These are phyloP conservation scores for Drosophila setifemur DNA, from an alignment of 1,140 invertebrate species.

Conservation along the genomic window DNA sequence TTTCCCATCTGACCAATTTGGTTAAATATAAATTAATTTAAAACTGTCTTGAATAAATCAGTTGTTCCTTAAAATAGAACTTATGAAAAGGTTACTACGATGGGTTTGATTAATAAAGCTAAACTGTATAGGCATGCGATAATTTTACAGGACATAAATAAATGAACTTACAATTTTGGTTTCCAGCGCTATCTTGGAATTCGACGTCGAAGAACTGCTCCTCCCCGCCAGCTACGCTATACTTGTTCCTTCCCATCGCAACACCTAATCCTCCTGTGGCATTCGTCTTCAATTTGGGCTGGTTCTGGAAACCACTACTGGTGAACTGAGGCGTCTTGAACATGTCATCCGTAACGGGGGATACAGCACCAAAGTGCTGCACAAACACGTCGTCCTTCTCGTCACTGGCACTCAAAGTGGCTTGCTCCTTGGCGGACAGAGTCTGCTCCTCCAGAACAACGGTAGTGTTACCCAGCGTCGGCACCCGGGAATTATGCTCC, in stretches of 20 bases:
- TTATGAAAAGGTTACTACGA: too few species aligned
- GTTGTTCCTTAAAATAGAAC: too few species aligned
- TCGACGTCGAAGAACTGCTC: constrained; percentile 37
- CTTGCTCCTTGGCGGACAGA: constrained; percentile 72
- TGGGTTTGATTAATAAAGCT: not conserved
- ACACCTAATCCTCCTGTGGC: not conserved
- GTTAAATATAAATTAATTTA: too few species aligned
- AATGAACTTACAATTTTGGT: constrained; percentile 53
- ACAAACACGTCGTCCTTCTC: constrained; percentile 74
- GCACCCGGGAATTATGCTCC: not conserved
- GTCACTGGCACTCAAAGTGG: constrained; percentile 54
- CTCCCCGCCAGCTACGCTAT: not conserved
- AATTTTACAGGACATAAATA: not conserved
- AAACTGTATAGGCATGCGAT: not conserved
- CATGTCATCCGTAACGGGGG: constrained; percentile 58
- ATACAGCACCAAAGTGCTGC: constrained; percentile 65
- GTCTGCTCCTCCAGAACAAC: constrained; percentile 51
- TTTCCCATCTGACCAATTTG: too few species aligned
- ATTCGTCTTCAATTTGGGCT: constrained; percentile 25
- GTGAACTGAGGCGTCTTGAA: constrained; percentile 56
- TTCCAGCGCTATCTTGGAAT: constrained; percentile 45
- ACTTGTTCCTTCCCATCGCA: not conserved
- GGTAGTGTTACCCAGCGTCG: constrained; percentile 24
- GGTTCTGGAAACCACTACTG: constrained; percentile 33
- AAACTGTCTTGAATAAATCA: too few species aligned